A percentile compares a stretch with the other conserved stretches of the same genome.
These are phyloP conservation scores for Proterorhinus semilunaris DNA, from an alignment of 2,113 vertebrate species.

Conservation along the genomic window DNA sequence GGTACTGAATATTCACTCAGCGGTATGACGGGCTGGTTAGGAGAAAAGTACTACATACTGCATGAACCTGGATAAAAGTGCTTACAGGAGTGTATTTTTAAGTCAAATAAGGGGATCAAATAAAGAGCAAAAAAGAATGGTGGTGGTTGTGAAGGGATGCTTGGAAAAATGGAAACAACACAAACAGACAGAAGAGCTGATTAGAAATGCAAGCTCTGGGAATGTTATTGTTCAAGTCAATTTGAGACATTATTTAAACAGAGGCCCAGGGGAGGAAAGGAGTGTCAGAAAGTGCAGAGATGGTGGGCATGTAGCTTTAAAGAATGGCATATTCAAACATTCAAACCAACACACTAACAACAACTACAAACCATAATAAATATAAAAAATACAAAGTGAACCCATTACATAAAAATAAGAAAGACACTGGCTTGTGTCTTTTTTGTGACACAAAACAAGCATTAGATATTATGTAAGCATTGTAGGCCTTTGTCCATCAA, in stretches of 20 bases:
- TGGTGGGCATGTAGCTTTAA: slow-evolving; percentile 24
- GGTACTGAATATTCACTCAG: slow-evolving; percentile 72
- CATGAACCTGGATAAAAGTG: slow-evolving; percentile 9
- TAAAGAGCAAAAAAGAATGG: slow-evolving; percentile 46
- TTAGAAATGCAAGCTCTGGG: slow-evolving; percentile 71
- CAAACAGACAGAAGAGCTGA: slow-evolving; percentile 65
- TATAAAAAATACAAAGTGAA: neutral
- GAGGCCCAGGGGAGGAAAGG: slow-evolving; percentile 59
- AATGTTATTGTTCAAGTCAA: slow-evolving; percentile 76
- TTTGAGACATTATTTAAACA: slow-evolving; percentile 74
- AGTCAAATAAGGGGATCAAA: slow-evolving; percentile 50
- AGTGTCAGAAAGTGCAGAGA: slow-evolving; percentile 19
- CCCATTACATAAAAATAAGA: neutral
- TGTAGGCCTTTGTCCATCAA: neutral
- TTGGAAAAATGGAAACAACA: slow-evolving; percentile 61
- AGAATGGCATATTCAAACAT: slow-evolving; percentile 19
- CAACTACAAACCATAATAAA: neutral
- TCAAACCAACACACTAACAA: slow-evolving; percentile 12
- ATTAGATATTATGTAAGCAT: neutral
- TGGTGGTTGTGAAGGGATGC: slow-evolving; percentile 19
- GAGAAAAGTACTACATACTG: slow-evolving; percentile 25
- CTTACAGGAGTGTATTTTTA: slow-evolving; percentile 3
- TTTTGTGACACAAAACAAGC: neutral
- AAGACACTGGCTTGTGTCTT: neutral
- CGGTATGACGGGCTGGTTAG: slow-evolving; percentile 55